These are phyloP conservation scores for Sander lucioperca DNA, from an alignment of 2,113 vertebrate species.

Conservation along the genomic window DNA sequence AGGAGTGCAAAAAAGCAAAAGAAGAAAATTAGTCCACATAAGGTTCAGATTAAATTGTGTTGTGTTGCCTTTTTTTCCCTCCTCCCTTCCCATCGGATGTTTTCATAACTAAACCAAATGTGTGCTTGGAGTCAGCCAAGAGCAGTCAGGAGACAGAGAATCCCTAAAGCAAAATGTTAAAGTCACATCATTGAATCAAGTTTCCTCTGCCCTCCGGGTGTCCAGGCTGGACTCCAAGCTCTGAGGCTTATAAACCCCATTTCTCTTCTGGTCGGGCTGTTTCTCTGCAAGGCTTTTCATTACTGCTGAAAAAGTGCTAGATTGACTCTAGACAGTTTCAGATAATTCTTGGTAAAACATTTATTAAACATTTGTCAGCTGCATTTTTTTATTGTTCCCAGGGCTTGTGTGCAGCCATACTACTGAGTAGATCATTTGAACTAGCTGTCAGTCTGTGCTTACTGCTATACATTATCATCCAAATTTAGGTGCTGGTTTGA, in stretches of 20 bases:
- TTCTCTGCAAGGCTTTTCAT: constrained; percentile 41
- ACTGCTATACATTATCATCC: background rate
- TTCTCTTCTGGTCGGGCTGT: constrained; percentile 36
- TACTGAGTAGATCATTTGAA: constrained; percentile 9
- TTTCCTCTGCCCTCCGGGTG: constrained; percentile 63
- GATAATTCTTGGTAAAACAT: constrained; percentile 36
- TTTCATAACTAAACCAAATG: constrained; percentile 86
- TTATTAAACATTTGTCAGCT: constrained; percentile 55
- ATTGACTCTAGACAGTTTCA: constrained; percentile 27
- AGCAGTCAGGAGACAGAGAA: constrained; percentile 68
- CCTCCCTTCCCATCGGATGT: constrained; percentile 82
- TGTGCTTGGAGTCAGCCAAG: constrained; percentile 76
- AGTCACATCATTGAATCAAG: constrained; percentile 66
- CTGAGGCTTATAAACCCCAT: constrained; percentile 43
- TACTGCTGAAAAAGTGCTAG: constrained; percentile 18
- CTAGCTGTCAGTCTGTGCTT: background rate
- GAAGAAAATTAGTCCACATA: constrained; percentile 75
- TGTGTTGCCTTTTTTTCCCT: constrained; percentile 67
- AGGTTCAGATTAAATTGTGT: constrained; percentile 83
- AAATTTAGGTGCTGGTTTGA: background rate
- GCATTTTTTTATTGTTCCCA: background rate
- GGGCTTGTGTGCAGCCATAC: constrained; percentile 1
- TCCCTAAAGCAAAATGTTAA: constrained; percentile 70
- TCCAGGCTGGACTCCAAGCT: constrained; percentile 40
- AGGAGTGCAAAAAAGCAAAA: constrained; percentile 29